These are phyloP conservation scores for Bettongia penicillata DNA, from an alignment of 2,113 vertebrate species.

Conservation along the genomic window DNA sequence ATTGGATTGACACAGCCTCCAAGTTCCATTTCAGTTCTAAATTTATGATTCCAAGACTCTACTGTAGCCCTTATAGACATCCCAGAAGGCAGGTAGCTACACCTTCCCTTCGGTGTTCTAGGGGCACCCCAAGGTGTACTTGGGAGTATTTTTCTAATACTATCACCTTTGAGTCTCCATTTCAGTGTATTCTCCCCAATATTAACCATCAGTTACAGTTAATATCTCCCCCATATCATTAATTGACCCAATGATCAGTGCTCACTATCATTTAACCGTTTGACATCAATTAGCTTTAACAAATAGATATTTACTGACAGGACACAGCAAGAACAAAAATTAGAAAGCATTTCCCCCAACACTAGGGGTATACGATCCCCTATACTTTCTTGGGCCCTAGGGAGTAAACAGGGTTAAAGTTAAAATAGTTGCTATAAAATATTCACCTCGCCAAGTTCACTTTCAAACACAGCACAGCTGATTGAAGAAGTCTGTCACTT, in stretches of 20 bases:
- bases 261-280: not conserved
- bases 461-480: not conserved
- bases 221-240: not conserved
- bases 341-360: not conserved
- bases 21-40: not conserved
- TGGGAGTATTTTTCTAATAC: not conserved
- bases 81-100: not conserved
- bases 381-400: not conserved
- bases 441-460: not conserved
- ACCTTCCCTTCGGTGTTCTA: not conserved
- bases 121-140: not conserved
- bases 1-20: not conserved
- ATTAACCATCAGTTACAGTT: not conserved
- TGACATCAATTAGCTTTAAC: not conserved
- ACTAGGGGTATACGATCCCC: not conserved
- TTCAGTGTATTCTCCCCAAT: not conserved
- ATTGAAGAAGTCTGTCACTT: not conserved
- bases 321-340: not conserved
- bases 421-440: too few species aligned
- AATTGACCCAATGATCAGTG: not conserved
- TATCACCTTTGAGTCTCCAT: not conserved
- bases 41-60: not conserved
- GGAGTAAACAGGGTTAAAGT: not conserved
- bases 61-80: not conserved
- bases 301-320: not conserved